phyloP scores from a whole-genome alignment of 2,888 invertebrate species.

The Callyntrura guangdongensis region DNA sequence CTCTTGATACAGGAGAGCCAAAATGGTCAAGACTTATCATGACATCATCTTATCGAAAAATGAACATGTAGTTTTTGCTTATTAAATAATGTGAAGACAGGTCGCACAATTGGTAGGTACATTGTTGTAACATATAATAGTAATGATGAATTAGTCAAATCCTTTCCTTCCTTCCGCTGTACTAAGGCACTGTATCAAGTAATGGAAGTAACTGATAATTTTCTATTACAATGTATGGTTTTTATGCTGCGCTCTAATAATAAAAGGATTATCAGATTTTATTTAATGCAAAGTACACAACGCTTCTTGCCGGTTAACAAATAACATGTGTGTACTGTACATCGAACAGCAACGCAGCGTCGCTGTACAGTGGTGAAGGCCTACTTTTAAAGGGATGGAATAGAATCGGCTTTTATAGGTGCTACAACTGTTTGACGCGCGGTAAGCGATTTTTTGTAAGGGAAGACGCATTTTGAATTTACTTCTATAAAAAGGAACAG shows the following conservation, averaged over 20 bases:
- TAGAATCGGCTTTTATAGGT: background rate
- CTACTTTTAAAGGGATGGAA: background rate
- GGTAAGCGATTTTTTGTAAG: background rate
- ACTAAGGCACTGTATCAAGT: constrained; percentile 5
- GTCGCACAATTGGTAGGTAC: constrained; percentile 7
- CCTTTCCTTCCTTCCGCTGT: constrained; percentile 16
- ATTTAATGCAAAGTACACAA: background rate
- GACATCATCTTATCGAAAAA: constrained; percentile 36
- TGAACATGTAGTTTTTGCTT: background rate
- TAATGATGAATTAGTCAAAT: constrained; percentile 10
- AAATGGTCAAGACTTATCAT: constrained; percentile 10
- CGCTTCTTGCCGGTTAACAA: constrained; percentile 22
- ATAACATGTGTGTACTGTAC: background rate
- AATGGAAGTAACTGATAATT: background rate
- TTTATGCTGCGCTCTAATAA: constrained; percentile 42
- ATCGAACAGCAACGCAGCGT: background rate
- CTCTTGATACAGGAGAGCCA: constrained; percentile 17
- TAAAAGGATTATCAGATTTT: constrained; percentile 19
- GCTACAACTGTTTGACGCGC: background rate
- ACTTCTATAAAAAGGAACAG: constrained; percentile 58
- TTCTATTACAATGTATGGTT: background rate
- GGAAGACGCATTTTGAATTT: constrained; percentile 35
- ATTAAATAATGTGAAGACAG: constrained; percentile 39
- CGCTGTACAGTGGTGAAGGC: background rate
- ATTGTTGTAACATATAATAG: background rate